Percentiles rank a stretch among this genome's conserved stretches.
Conservation (phyloP, 30 jellyfish, hydroid and myxozoan species). For the Aurelia sp. region DNA sequence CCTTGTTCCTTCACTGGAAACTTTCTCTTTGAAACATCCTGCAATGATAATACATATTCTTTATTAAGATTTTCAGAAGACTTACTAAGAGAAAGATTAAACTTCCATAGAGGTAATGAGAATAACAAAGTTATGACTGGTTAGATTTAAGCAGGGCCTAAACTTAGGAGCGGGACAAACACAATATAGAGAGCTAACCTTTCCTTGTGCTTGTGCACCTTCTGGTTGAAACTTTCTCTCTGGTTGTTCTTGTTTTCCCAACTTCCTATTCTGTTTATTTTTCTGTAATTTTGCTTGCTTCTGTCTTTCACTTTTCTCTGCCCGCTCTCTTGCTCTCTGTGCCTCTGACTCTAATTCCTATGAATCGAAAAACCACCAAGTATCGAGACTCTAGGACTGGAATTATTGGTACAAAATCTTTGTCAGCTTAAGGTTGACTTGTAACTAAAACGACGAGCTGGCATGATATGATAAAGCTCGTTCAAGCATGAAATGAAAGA, state of each 20-base stretch:
- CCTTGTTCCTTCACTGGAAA: neutral
- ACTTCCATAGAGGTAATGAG: too few relatives aligned
- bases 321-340: slow-evolving; percentile 38
- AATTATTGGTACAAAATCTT: too few relatives aligned
- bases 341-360: slow-evolving; percentile 39
- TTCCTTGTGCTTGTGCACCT: neutral
- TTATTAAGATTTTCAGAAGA: neutral
- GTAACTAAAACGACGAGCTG: too few relatives aligned
- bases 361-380: neutral
- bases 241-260: slow-evolving; percentile 31
- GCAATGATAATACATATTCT: neutral
- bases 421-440: too few relatives aligned
- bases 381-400: too few relatives aligned
- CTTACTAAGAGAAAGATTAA: too few relatives aligned
- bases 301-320: slow-evolving; percentile 26
- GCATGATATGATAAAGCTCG: too few relatives aligned
- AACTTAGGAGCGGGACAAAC: too few relatives aligned
- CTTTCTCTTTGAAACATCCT: slow-evolving; percentile 1
- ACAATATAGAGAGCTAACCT: neutral
- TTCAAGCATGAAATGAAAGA: too few relatives aligned
- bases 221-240: neutral
- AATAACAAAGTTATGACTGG: too few relatives aligned
- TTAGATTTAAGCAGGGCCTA: too few relatives aligned
- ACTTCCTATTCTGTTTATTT: slow-evolving; percentile 38
- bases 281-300: slow-evolving; percentile 43